These are phyloP conservation scores for Ophion obscuratus DNA, from an alignment of 2,888 invertebrate species.

Conservation along the genomic window DNA sequence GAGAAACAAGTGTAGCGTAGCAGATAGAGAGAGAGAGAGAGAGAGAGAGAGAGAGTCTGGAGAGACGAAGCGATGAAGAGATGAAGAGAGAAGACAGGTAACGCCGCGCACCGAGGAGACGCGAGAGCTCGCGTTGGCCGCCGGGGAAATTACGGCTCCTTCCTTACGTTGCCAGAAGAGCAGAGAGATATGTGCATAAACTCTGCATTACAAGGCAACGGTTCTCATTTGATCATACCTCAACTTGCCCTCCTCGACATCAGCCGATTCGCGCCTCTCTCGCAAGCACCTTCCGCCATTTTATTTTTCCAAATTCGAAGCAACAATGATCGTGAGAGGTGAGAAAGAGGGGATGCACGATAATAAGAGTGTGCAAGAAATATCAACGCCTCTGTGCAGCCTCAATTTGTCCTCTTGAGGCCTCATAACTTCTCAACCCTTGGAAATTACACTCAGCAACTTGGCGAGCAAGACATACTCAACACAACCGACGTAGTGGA, in stretches of 20 bases:
- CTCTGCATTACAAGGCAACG: slow-evolving; percentile 81
- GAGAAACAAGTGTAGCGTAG: slow-evolving; percentile 57
- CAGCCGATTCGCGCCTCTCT: neutral
- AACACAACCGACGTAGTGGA: neutral
- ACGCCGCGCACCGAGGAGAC: slow-evolving; percentile 81
- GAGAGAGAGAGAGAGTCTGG: slow-evolving; percentile 60
- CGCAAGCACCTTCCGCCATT: neutral
- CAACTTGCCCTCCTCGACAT: neutral
- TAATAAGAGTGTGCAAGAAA: neutral
- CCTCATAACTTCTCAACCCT: neutral
- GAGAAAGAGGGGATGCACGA: too few species aligned
- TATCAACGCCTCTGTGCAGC: neutral
- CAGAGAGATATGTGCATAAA: slow-evolving; percentile 81
- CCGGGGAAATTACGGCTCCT: slow-evolving; percentile 84
- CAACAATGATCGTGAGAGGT: too few species aligned
- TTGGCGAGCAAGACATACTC: neutral
- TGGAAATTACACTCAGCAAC: neutral
- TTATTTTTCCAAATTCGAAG: neutral
- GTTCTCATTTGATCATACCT: slow-evolving; percentile 74
- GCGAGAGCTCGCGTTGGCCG: slow-evolving; percentile 77
- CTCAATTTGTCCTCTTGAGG: neutral
- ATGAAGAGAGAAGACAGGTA: slow-evolving; percentile 76
- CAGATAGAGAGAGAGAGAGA: slow-evolving; percentile 31
- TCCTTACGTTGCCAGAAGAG: slow-evolving; percentile 77
- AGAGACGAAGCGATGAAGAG: slow-evolving; percentile 73